These are phyloP conservation scores for Poicephalus gulielmi DNA, from an alignment of 2,113 vertebrate genomes.

Conservation along the genomic window DNA sequence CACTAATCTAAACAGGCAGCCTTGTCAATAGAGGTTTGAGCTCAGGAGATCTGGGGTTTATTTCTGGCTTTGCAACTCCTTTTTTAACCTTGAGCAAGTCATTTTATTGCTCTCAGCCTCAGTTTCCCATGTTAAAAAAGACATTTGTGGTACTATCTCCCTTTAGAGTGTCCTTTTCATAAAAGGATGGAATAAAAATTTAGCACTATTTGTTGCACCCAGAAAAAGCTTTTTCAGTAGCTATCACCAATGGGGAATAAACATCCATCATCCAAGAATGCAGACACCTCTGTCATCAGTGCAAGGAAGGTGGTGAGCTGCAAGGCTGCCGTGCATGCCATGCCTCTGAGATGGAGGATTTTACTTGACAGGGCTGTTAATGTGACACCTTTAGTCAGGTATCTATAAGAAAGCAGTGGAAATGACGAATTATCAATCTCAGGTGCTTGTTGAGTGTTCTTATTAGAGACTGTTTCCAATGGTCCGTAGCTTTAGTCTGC, in stretches of 20 bases:
- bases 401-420: not conserved
- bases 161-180: not conserved
- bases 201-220: not conserved
- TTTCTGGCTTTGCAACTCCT: not conserved
- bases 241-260: not conserved
- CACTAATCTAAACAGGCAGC: not conserved
- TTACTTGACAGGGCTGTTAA: not conserved
- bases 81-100: not conserved
- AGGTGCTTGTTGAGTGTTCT: slow-evolving; percentile 6
- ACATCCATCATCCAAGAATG: not conserved
- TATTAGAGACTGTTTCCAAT: slow-evolving; percentile 29
- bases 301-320: not conserved
- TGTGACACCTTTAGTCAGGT: not conserved
- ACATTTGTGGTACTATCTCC: rapidly evolving
- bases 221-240: not conserved
- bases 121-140: not conserved
- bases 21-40: not conserved
- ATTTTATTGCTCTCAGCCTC: not conserved
- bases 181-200: not conserved
- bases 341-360: not conserved
- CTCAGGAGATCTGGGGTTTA: not conserved
- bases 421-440: slow-evolving; percentile 30
- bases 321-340: not conserved
- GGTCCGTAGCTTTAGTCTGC: slow-evolving; percentile 24
- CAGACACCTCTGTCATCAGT: not conserved